phyloP scores from a whole-genome alignment of 2,113 vertebrate species.

The Antechinus flavipes region DNA sequence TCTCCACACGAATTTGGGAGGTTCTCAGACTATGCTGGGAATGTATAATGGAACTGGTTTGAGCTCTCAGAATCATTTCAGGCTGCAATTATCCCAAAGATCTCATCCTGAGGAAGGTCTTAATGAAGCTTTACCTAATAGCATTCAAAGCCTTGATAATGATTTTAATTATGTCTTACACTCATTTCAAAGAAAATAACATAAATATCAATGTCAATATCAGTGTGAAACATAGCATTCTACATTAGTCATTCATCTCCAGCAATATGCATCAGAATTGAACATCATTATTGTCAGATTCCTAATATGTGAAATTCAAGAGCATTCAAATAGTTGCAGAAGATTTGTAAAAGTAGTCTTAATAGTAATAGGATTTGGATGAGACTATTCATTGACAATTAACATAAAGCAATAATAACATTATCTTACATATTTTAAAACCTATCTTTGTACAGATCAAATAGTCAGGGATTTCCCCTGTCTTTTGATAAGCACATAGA shows the following conservation, averaged over 20 bases:
- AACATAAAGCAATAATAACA: background rate
- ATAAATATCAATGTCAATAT: background rate
- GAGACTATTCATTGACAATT: background rate
- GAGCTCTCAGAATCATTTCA: background rate
- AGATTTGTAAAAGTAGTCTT: background rate
- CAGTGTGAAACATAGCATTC: background rate
- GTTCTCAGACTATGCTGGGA: background rate
- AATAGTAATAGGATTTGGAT: background rate
- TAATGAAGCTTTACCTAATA: background rate
- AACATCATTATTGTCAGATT: slow-evolving; percentile 15
- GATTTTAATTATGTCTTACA: background rate
- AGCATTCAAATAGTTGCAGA: background rate
- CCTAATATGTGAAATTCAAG: background rate
- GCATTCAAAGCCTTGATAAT: slow-evolving; percentile 40
- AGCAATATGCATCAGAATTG: slow-evolving; percentile 1
- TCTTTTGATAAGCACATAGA: background rate
- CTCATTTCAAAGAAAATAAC: slow-evolving; percentile 26
- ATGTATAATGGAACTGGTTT: background rate
- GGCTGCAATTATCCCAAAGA: background rate
- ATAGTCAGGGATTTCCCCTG: background rate
- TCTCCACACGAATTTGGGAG: background rate
- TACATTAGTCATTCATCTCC: slow-evolving; percentile 11
- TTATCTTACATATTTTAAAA: background rate
- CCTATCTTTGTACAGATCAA: background rate
- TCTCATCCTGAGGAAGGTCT: background rate